A percentile compares a stretch with the other conserved stretches of the same genome.
Conservation (phyloP, 1,140 invertebrate genomes). For the Micrasema longulum region DNA sequence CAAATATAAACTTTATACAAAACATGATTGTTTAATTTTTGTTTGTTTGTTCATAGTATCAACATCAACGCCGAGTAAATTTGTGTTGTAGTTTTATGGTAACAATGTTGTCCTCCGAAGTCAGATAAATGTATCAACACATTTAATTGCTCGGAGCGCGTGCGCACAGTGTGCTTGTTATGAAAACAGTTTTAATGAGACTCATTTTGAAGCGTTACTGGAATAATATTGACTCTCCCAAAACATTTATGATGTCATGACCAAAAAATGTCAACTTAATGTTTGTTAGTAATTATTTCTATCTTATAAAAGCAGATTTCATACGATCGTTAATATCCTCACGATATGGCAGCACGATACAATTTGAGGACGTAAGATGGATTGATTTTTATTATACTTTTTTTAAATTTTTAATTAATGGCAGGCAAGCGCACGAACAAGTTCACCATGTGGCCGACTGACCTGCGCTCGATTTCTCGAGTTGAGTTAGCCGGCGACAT, state of each 20-base stretch:
- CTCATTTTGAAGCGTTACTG: slow-evolving; percentile 46
- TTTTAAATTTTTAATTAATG: no score
- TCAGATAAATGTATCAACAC: slow-evolving; percentile 39
- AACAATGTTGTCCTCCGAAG: background rate
- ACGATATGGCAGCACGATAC: no score
- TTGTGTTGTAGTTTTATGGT: slow-evolving; percentile 6
- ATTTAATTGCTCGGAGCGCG: slow-evolving; percentile 3
- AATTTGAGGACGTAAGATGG: no score
- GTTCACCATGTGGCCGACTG: no score
- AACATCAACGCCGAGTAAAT: background rate
- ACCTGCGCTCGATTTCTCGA: no score
- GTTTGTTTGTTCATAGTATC: background rate
- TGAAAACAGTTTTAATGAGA: slow-evolving; percentile 47
- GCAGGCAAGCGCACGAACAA: no score
- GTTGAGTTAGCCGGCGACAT: no score
- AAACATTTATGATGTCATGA: slow-evolving; percentile 50
- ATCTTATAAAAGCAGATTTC: no score
- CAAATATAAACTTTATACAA: background rate
- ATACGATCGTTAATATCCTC: no score
- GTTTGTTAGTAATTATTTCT: no score
- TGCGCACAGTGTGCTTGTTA: background rate
- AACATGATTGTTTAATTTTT: slow-evolving; percentile 1
- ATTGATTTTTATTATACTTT: no score
- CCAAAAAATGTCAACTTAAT: slow-evolving; percentile 28
- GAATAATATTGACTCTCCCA: slow-evolving; percentile 44